Base-by-base conservation (phyloP, 2,888 invertebrate genomes). In the Enchytraeus crypticus region DNA sequence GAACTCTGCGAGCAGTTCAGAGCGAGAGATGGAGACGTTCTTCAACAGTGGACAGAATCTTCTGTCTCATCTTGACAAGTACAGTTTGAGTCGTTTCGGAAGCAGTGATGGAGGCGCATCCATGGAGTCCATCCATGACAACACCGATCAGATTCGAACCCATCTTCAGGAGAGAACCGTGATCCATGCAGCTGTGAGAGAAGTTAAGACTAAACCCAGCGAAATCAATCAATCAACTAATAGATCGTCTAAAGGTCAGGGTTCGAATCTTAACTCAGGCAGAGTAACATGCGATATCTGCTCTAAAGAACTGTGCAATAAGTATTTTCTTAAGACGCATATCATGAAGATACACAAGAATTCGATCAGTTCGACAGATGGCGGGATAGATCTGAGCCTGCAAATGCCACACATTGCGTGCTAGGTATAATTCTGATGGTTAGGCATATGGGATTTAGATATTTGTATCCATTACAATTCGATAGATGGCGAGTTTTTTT, bases 231-330 rank as follows among this genome's bases (percentile, higher is more conserved):
- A 11, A 14, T 11, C 43, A 11, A 43, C 43, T 11, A 51, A 51
- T 30, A 30, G n/a, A 11, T 23, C 53, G 18, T 21, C 30, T 29
- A 33, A 51, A 21, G 14, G 14, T 11, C n/a, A 11, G 43, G 11
- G 14, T 14, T 30, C 27, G 53, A 32, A 30, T n/a, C 11, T 32
- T 14, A 54, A 54, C 38, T 32, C 33, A 1, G 55, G 32, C 5
- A 33, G 77, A 8, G 77, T 77, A 23, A 73, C 71, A 32, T 78
- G 78, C 69, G 77, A 77, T 26, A 68, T 78, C 59, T 78, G 78
- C 65, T 76, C 74, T 70, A 79, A 79, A 67, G 77, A 78, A 67
- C 70, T 79, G 56, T 78, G 78, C 68, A 79, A 78, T 67, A 79
- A 77, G 65, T 79, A 79, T 65, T 79, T 78, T 66, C 68, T 79